phyloP scores from a whole-genome alignment of 2,888 invertebrate species.

The Nowickia ferox region DNA sequence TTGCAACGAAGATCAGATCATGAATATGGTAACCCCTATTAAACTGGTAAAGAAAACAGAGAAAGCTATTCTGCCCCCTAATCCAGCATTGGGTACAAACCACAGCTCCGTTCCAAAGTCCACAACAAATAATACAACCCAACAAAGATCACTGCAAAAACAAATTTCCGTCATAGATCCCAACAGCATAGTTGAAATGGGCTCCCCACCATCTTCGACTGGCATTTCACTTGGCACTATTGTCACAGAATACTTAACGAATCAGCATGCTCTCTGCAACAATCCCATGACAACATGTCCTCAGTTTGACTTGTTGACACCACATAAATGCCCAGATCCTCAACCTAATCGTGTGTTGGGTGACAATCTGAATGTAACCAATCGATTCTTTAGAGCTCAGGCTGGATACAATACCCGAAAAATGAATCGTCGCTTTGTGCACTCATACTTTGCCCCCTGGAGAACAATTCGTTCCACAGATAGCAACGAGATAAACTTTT shows the following conservation, averaged over 20 bases:
- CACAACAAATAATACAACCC: conserved; percentile 28
- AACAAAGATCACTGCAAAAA: conserved; percentile 83
- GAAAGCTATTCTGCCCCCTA: conserved; percentile 57
- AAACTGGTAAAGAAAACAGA: conserved; percentile 78
- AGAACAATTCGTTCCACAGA: conserved; percentile 87
- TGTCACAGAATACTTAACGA: conserved; percentile 97
- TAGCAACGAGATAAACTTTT: conserved; percentile 88
- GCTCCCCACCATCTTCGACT: conserved; percentile 78
- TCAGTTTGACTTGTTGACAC: conserved; percentile 96
- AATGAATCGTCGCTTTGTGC: conserved; percentile 91
- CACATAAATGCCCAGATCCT: conserved; percentile 98
- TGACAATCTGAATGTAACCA: conserved; percentile 88
- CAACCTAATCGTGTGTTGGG: conserved; percentile 84
- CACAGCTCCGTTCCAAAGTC: conserved; percentile 38
- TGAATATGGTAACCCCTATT: conserved; percentile 76
- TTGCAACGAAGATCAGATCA: conserved; percentile 63
- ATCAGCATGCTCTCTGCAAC: conserved; percentile 98
- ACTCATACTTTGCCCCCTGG: conserved; percentile 91
- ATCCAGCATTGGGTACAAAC: background rate
- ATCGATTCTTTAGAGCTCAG: conserved; percentile 85
- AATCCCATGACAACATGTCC: conserved; percentile 99
- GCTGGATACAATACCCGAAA: conserved; percentile 85
- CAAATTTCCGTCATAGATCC: conserved; percentile 82
- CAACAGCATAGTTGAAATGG: conserved; percentile 83
- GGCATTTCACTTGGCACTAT: conserved; percentile 93